Evolutionary conservation across 1,140 invertebrate genomes (phyloP).

Genomic region (Saxidomus purpurata): DNA sequence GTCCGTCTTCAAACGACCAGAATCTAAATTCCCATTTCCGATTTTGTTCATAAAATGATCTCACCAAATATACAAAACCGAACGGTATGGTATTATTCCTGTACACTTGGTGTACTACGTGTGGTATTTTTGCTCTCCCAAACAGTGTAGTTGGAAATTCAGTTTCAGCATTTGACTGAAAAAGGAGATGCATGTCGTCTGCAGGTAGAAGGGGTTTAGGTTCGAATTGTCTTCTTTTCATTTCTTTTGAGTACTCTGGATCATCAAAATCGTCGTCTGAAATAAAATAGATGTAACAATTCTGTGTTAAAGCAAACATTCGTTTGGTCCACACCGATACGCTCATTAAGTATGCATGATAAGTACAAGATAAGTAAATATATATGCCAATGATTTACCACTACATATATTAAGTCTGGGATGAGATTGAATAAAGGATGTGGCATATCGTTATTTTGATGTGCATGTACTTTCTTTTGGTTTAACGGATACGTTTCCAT

Average conservation of each 20-base stretch:
- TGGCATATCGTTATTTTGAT: no score
- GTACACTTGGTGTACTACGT: neutral
- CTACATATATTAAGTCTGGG: no score
- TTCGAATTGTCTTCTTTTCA: neutral
- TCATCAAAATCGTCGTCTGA: neutral
- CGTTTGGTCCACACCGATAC: no score
- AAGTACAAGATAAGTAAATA: no score
- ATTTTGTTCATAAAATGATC: constrained; percentile 2
- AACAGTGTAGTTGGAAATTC: constrained; percentile 2
- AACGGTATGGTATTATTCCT: neutral
- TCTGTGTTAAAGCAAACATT: no score
- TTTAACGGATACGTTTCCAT: no score
- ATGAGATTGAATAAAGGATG: no score
- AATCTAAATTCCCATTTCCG: constrained; percentile 28
- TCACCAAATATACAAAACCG: neutral
- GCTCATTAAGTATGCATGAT: no score
- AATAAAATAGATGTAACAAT: neutral
- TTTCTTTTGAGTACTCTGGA: neutral
- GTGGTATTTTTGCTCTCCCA: neutral
- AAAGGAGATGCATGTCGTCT: neutral
- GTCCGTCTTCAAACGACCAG: constrained; percentile 3
- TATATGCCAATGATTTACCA: no score
- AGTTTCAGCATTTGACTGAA: neutral
- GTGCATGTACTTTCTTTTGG: no score
- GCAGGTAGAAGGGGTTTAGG: neutral